Percentiles rank a stretch among this genome's conserved stretches.
phyloP scores from a whole-genome alignment of 23 tunicate species.

The Ascidia mentula region DNA sequence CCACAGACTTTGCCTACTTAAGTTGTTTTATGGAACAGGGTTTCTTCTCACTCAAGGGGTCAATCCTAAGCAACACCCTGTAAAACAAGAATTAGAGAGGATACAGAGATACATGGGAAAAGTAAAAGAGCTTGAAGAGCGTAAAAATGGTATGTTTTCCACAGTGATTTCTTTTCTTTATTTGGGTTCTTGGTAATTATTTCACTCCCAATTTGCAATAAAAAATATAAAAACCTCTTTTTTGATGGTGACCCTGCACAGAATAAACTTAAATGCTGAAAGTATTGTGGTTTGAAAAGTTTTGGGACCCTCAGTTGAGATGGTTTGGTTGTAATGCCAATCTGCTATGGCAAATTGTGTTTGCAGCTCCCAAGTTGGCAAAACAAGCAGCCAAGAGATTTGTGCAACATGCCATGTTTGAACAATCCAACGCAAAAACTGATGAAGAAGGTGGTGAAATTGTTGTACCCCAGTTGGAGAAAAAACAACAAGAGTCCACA shows the following conservation, averaged over 20 bases:
- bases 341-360: not conserved
- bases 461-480: not conserved
- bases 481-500: not conserved
- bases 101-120: conserved; percentile 68
- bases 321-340: not conserved
- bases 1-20: not conserved
- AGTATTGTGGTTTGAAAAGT: too few species aligned
- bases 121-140: conserved; percentile 65
- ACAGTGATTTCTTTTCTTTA: too few species aligned
- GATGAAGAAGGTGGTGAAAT: too few species aligned
- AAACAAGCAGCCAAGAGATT: conserved; percentile 75
- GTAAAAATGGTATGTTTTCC: conserved; percentile 47
- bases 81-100: conserved; percentile 73
- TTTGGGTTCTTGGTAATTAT: too few species aligned
- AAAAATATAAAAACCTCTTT: too few species aligned
- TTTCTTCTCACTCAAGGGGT: conserved; percentile 63
- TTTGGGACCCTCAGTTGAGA: not conserved
- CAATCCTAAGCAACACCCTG: conserved; percentile 63
- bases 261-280: not conserved
- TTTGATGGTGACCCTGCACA: not conserved
- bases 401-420: conserved; percentile 72
- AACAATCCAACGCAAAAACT: not conserved
- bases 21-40: not conserved
- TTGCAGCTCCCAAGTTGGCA: conserved; percentile 45
- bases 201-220: not conserved